A percentile compares a stretch with the other conserved stretches of the same genome.
Evolutionary conservation across 2,113 vertebrate species (phyloP).

Genomic region (Pardalotus punctatus): DNA sequence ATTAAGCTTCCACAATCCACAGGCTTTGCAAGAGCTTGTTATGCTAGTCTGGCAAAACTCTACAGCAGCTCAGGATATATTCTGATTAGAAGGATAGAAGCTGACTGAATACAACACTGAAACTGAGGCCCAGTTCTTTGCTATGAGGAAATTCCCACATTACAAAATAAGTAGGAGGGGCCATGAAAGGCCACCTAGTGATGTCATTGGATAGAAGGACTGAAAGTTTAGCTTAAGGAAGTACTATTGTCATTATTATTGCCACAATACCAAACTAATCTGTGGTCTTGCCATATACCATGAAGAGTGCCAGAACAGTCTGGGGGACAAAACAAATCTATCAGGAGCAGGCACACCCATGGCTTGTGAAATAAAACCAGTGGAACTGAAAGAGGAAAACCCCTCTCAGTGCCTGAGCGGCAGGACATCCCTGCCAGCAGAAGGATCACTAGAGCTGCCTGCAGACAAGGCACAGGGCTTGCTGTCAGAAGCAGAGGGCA

Average conservation of each 20-base stretch:
- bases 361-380: not conserved
- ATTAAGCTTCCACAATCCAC: not conserved
- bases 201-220: not conserved
- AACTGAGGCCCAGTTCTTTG: not conserved
- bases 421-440: not conserved
- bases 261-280: not conserved
- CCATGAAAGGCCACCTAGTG: not conserved
- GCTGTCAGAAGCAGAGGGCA: not conserved
- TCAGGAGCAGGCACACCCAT: not conserved
- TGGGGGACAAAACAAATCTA: not conserved
- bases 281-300: not conserved
- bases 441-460: not conserved
- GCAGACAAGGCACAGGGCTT: not conserved
- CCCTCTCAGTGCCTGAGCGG: not conserved
- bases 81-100: not conserved
- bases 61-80: not conserved
- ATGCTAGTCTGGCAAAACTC: not conserved
- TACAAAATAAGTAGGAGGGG: not conserved
- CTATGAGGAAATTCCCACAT: not conserved
- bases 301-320: not conserved
- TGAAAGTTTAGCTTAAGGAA: not conserved
- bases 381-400: not conserved
- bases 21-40: not conserved
- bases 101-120: not conserved
- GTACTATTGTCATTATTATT: not conserved